phyloP scores from a whole-genome alignment of 1,140 invertebrate species.

The Drosophila kikkawai region DNA sequence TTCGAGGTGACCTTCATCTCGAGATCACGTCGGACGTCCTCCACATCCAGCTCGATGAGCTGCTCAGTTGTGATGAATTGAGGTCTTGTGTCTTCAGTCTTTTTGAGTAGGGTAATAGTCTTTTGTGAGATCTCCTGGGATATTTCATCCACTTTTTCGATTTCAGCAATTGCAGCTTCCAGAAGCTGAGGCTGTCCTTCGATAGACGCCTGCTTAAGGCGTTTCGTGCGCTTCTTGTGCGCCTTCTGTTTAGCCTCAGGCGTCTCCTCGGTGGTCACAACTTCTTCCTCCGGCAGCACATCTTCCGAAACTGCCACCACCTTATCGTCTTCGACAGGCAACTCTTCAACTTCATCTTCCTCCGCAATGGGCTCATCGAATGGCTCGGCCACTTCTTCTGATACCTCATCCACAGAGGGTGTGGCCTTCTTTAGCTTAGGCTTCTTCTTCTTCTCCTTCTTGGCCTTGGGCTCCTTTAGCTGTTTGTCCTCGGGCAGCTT shows the following conservation, averaged over 20 bases:
- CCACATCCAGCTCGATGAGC: constrained; percentile 82
- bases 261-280: constrained; percentile 61
- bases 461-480: constrained; percentile 66
- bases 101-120: constrained; percentile 81
- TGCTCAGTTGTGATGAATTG: constrained; percentile 80
- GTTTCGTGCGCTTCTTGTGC: constrained; percentile 81
- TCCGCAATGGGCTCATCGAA: constrained; percentile 83
- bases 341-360: constrained; percentile 81
- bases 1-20: constrained; percentile 86
- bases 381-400: constrained; percentile 74
- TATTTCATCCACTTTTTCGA: constrained; percentile 78
- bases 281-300: constrained; percentile 73
- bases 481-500: constrained; percentile 63
- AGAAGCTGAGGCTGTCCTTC: constrained; percentile 78
- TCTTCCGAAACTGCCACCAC: constrained; percentile 77
- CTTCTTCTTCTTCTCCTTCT: constrained; percentile 82
- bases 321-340: constrained; percentile 75
- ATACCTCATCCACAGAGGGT: constrained; percentile 77
- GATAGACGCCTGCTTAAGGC: constrained; percentile 71
- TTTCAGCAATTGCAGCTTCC: constrained; percentile 74
- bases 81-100: constrained; percentile 80
- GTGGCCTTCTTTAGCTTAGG: constrained; percentile 78
- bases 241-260: constrained; percentile 76
- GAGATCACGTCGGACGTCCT: constrained; percentile 85
- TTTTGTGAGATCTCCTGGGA: constrained; percentile 84